Percentiles rank a stretch among this genome's conserved stretches.
phyloP scores from a whole-genome alignment of 2,888 invertebrate species.

The Deroplatys truncata region DNA sequence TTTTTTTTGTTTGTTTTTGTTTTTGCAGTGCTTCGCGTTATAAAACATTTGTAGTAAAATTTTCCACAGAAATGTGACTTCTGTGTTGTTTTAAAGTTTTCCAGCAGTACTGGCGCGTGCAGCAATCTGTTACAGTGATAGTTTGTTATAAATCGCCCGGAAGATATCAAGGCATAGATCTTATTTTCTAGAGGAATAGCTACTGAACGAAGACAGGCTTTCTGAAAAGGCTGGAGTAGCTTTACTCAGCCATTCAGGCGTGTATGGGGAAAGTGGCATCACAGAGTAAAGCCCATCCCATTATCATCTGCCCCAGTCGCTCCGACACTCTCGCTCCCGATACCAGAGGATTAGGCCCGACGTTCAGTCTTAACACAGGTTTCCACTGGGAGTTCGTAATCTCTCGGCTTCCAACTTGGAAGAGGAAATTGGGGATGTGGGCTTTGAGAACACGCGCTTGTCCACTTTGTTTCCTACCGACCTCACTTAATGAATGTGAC shows the following conservation, averaged over 20 bases:
- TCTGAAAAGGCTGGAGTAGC: not conserved
- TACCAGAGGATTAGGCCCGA: not conserved
- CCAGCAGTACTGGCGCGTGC: no score
- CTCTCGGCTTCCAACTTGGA: not conserved
- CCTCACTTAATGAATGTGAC: not conserved
- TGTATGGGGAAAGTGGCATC: not conserved
- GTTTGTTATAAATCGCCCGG: not conserved
- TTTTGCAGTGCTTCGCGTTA: no score
- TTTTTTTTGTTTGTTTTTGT: no score
- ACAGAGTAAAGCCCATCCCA: not conserved
- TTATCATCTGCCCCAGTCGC: not conserved
- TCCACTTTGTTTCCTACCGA: not conserved
- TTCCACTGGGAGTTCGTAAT: not conserved
- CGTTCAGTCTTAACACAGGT: not conserved
- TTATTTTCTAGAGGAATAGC: not conserved
- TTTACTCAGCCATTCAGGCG: not conserved
- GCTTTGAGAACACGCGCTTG: not conserved
- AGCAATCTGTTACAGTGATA: no score
- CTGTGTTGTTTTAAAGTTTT: no score
- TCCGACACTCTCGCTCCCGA: not conserved
- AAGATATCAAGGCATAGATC: not conserved
- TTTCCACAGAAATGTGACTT: no score
- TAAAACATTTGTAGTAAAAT: no score
- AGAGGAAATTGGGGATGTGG: not conserved
- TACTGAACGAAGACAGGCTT: not conserved